Base-by-base conservation (phyloP, 2,797 vertebrate genomes). In the Iguana delicatissima region DNA sequence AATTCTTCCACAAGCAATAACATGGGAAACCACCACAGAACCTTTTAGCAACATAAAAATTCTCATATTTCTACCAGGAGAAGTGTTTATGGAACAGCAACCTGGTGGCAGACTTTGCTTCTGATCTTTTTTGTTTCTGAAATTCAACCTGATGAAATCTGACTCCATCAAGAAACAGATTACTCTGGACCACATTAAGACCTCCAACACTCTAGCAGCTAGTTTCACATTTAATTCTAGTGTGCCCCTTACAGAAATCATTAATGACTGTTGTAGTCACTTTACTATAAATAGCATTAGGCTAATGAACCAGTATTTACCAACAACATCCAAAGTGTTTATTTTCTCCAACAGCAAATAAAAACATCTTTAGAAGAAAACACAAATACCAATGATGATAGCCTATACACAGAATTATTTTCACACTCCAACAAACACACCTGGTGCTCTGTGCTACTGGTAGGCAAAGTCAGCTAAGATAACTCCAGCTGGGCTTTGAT, bases 401-500 rank as follows among this genome's bases (percentile, higher is more conserved):
- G 69, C 50, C 52, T 90, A 92, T 67, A 88, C 35, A 94, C 87
- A 93, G 73, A 96, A 93, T 73, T 93, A 92, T 86, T 96, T 96
- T 95, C 90, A 94, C 91, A 95, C 20, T 87, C 91, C 93, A 89
- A 86, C 92, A 95, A 94, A 93, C 46, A 77, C 94, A 97, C 87
- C 89, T 12, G 95, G 89, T 82, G 64, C 85, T 93, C 89, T 76
- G 86, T 46, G 62, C 89, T 94, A 93, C 88, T 88, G 42, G 90
- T 91, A 91, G 93, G 92, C 62, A 86, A 92, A n/a, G 89, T 83
- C 77, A 95, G 93, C 88, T 93, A 95, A 89, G 69, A 95, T 62
- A 93, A 83, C 82, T 95, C 94, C 94, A 96, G 95, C 93, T 94
- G 95, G 93, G 85, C 64, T 93, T 91, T 3, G 81, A 93, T 92